Percentiles rank a stretch among this genome's conserved stretches.
phyloP scores from a whole-genome alignment of 1,140 invertebrate species.

The Pissodes strobi region DNA sequence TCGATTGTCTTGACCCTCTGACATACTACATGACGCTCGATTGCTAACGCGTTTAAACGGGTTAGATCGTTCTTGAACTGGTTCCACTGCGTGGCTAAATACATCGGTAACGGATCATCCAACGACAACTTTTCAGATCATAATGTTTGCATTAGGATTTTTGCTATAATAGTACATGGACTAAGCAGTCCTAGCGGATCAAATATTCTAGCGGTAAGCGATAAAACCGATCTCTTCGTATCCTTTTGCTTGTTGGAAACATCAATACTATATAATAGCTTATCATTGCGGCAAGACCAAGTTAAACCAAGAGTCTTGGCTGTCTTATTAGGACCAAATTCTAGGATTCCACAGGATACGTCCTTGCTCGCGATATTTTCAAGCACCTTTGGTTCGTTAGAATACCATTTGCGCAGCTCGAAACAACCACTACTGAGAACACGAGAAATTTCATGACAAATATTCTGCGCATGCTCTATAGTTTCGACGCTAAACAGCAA shows the following conservation, averaged over 20 bases:
- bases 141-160: constrained; percentile 50
- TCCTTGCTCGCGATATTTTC: constrained; percentile 6
- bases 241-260: neutral
- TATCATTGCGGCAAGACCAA: constrained; percentile 28
- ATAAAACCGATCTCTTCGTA: constrained; percentile 48
- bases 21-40: no score
- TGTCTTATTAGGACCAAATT: constrained; percentile 35
- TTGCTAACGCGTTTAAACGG: no score
- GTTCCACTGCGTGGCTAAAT: no score
- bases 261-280: constrained; percentile 28
- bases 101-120: constrained; percentile 42
- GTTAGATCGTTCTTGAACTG: no score
- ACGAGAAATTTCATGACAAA: neutral
- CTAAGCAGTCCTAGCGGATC: constrained; percentile 51
- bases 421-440: constrained; percentile 26
- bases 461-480: neutral
- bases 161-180: constrained; percentile 41
- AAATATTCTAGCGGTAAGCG: constrained; percentile 40
- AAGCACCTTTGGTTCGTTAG: constrained; percentile 29
- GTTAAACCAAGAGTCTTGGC: constrained; percentile 38
- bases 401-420: constrained; percentile 41
- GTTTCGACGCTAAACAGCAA: constrained; percentile 47
- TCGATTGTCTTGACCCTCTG: no score
- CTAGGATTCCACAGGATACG: constrained; percentile 17
- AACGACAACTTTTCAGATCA: no score